Evolutionary conservation across 2,888 invertebrate genomes (phyloP).

Genomic region (Epinotia bilunana): DNA sequence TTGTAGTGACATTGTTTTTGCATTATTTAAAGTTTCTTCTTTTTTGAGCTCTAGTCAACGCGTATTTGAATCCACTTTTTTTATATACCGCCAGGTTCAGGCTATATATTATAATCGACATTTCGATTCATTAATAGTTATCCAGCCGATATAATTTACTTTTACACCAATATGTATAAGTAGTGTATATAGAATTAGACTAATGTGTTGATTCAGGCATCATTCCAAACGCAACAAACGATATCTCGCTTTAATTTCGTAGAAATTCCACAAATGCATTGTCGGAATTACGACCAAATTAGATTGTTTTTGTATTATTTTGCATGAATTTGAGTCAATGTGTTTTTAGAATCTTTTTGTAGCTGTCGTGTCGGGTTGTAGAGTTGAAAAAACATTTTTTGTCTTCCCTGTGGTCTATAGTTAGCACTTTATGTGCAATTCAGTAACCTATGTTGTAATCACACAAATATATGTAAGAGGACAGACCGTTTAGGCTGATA

Average conservation of each 20-base stretch:
- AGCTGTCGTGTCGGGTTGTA: background rate
- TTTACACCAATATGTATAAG: background rate
- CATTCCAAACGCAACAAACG: conserved; percentile 20
- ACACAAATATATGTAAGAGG: background rate
- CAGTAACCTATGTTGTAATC: background rate
- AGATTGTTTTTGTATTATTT: conserved; percentile 7
- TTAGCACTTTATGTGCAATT: background rate
- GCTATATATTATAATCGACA: background rate
- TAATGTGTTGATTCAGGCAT: conserved; percentile 27
- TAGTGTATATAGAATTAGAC: background rate
- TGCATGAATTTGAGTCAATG: background rate
- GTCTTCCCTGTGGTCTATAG: background rate
- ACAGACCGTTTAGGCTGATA: too few relatives aligned
- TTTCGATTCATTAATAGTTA: background rate
- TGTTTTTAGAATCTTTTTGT: background rate
- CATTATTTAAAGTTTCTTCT: too few relatives aligned
- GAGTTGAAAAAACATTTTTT: background rate
- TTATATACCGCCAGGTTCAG: background rate
- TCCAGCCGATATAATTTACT: background rate
- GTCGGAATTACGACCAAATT: conserved; percentile 31
- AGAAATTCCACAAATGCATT: conserved; percentile 34
- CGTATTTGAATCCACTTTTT: too few relatives aligned
- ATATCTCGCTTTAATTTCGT: conserved; percentile 29
- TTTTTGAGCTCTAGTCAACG: too few relatives aligned
- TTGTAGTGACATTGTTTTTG: too few relatives aligned